A percentile compares a stretch with the other conserved stretches of the same genome.
Evolutionary conservation across 2,888 invertebrate genomes (phyloP).

Genomic region (Euspilapteryx auroguttella): DNA sequence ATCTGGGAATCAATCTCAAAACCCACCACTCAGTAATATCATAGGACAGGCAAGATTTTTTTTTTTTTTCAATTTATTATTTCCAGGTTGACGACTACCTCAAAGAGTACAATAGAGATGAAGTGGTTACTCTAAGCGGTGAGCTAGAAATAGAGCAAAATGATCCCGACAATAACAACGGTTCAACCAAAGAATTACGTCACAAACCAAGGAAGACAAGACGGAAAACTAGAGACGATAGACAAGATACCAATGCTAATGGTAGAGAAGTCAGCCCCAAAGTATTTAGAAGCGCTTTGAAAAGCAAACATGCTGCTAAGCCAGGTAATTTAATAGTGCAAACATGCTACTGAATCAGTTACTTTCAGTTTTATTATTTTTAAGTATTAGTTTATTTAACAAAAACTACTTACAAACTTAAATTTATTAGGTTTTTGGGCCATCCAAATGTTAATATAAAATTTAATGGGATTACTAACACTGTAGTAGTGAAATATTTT

Average conservation of each 20-base stretch:
- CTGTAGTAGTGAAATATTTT: too few relatives aligned
- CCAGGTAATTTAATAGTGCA: conserved; percentile 18
- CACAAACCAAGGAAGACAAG: conserved; percentile 45
- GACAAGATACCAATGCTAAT: conserved; percentile 31
- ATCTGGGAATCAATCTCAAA: too few relatives aligned
- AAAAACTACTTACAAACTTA: too few relatives aligned
- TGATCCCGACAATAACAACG: conserved; percentile 49
- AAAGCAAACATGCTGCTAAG: conserved; percentile 26
- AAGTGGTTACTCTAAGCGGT: conserved; percentile 49
- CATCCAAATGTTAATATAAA: not conserved
- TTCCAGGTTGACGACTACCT: conserved; percentile 50
- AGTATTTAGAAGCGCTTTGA: conserved; percentile 39
- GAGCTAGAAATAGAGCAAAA: conserved; percentile 51
- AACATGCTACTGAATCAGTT: not conserved
- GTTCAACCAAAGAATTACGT: conserved; percentile 29
- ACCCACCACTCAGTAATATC: too few relatives aligned
- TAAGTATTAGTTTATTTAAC: too few relatives aligned
- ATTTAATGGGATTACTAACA: not conserved
- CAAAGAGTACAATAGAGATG: conserved; percentile 53
- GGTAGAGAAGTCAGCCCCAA: conserved; percentile 48
- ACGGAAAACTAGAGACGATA: conserved; percentile 40
- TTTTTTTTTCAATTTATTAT: conserved; percentile 1
- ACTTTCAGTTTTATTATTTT: not conserved
- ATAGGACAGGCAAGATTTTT: too few relatives aligned
- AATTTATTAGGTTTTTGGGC: conserved; percentile 1